Evolutionary conservation across 2,113 vertebrate genomes (phyloP), one percentile per base, ranked within the genome.

Genomic region (Coreoperca whiteheadi): DNA sequence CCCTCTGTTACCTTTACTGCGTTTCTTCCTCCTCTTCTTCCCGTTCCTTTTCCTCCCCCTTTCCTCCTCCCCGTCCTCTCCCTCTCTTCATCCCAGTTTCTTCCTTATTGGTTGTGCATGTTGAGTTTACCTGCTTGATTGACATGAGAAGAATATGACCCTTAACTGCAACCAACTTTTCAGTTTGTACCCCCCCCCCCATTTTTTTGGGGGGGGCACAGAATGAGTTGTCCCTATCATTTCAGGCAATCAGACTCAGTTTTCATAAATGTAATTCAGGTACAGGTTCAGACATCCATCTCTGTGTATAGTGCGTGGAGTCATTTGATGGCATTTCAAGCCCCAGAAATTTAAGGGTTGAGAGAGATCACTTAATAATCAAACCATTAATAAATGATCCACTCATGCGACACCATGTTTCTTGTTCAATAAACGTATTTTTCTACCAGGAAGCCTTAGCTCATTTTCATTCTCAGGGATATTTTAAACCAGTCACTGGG

Each of bases 381-480:
- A 7, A 89, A 80, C n/a, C 67, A 43, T 85, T 82, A 95, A 94
- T 95, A 94, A 93, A 94, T 82, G 88, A 84, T 88, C 95, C 88
- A 92, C 88, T 92, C 87, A 89, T 92, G 89, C 90, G 87, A 94
- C 74, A 80, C 87, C 91, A 92, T 91, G 89, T 95, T 94, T 95
- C 88, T 95, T 94, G 84, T 95, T 96, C 93, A 98, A 97, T 98
- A 97, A 98, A 97, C 93, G 84, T 97, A 95, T 97, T 98, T 98
- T 98, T 97, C 94, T 97, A 96, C 95, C 95, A 95, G 95, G 92
- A 95, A 94, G 88, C 85, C 86, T 87, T 93, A 89, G 88, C 88
- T 92, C 88, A 60, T 93, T 81, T 93, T 94, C 83, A 87, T 93
- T 91, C 18, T 56, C 65, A 92, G 39, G 68, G 34, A 20, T 16